Base-by-base conservation (phyloP, 2,888 invertebrate genomes). In the Apantesis nais region DNA sequence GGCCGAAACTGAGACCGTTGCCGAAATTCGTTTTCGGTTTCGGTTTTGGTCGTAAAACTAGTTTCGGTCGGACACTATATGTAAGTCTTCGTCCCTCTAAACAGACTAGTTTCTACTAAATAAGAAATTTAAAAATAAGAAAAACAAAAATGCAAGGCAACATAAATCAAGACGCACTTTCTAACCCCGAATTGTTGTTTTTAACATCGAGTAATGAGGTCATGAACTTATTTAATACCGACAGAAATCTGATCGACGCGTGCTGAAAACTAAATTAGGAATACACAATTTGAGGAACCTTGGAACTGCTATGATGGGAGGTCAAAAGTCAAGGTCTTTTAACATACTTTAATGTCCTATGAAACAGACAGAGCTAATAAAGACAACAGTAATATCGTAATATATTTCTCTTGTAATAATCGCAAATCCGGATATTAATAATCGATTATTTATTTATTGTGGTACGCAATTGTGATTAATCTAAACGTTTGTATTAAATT, bases 191-290 rank as follows among this genome's bases (percentile, higher is more conserved):
- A 25, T 44, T 31, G 34, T 34, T 66, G 66, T 58, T 58, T 34
- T 58, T 12, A 70, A 70, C 63, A 71, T 41, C 41, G 62, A 67
- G 16, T 34, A 82, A 82, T 44, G 74, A 74, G 78, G 81, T 62
- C 80, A 71, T 71, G 67, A 66, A 63, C 71, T 64, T 61, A 39
- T 64, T 74, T 75, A 75, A 78, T 70, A 74, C 31, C 66, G 55
- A 48, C 69, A 67, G 52, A 65, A 68, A 82, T 80, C 81, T 71
- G 76, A 74, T 74, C 62, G 34, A 80, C 72, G 83, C 72, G 75
- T 67, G 68, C 81, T 72, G 75, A 73, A 77, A 73, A 67, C 67
- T 22, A 62, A 80, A 65, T 68, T 66, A 63, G 68, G 62, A 69
- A 67, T 62, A 67, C 63, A 71, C 44, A 67, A 60, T 62, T 71